These are phyloP conservation scores for Hybognathus amarus DNA, from an alignment of 2,797 vertebrate genomes.

Conservation along the genomic window DNA sequence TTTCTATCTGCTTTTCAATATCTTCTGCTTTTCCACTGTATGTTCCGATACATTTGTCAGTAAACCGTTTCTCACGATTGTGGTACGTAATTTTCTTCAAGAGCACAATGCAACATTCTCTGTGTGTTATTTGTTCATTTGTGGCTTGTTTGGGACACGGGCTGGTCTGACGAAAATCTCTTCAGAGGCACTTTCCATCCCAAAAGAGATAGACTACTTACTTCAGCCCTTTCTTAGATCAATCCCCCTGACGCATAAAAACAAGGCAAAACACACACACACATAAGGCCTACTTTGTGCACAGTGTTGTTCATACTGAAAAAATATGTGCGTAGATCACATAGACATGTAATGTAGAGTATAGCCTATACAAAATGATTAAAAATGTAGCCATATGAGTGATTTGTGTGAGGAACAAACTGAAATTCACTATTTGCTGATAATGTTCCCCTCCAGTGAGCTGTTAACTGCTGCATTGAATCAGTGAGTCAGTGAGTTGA, in stretches of 20 bases:
- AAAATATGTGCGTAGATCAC: not conserved
- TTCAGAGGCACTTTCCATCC: conserved; percentile 50
- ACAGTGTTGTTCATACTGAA: not conserved
- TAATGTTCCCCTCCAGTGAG: conserved; percentile 10
- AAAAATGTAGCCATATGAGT: not conserved
- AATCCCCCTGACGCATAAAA: conserved; percentile 17
- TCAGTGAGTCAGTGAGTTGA: conserved; percentile 2
- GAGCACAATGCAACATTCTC: conserved; percentile 21
- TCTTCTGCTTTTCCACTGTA: conserved; percentile 18
- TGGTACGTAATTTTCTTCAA: conserved; percentile 18
- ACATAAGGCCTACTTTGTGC: not conserved
- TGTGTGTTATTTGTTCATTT: conserved; percentile 45
- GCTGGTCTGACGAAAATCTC: conserved; percentile 43
- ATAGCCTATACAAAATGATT: not conserved
- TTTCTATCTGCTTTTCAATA: not conserved
- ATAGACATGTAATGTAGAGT: not conserved
- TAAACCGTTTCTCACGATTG: not conserved
- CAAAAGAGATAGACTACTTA: conserved; percentile 46
- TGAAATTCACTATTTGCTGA: not conserved
- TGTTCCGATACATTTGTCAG: conserved; percentile 10
- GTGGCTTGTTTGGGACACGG: conserved; percentile 44
- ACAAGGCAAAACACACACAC: not conserved
- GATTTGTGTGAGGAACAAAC: not conserved
- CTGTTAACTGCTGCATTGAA: not conserved
- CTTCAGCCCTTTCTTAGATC: conserved; percentile 17